Percentiles rank a stretch among this genome's conserved stretches.
Evolutionary conservation across 1,140 invertebrate species (phyloP).

Genomic region (Anagrus nilaparvatae): DNA sequence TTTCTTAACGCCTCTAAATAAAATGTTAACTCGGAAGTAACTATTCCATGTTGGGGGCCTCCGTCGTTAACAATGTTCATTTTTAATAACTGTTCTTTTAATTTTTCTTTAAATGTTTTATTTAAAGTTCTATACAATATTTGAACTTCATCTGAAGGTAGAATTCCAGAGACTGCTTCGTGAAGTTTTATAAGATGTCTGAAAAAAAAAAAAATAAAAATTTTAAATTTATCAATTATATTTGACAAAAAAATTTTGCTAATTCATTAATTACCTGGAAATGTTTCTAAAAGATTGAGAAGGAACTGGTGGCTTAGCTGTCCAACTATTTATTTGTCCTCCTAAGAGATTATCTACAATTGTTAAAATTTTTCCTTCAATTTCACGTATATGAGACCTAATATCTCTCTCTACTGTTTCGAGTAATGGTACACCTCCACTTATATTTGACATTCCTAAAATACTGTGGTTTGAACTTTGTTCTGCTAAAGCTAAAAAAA

Average conservation of each 20-base stretch:
- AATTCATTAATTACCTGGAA: conserved; percentile 49
- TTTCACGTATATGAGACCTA: conserved; percentile 79
- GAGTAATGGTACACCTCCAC: conserved; percentile 41
- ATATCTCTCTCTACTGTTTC: conserved; percentile 70
- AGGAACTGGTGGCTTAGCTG: conserved; percentile 89
- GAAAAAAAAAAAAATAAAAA: conserved; percentile 35
- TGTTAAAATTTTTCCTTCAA: conserved; percentile 80
- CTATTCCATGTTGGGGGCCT: conserved; percentile 90
- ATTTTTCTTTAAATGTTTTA: conserved; percentile 74
- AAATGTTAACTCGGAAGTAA: conserved; percentile 90
- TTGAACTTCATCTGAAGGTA: conserved; percentile 62
- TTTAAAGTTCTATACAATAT: conserved; percentile 77
- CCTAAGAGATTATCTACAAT: conserved; percentile 79
- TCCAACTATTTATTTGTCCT: conserved; percentile 72
- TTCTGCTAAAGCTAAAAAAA: conserved; percentile 28
- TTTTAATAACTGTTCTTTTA: conserved; percentile 71
- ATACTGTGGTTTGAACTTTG: conserved; percentile 30
- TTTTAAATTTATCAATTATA: no score
- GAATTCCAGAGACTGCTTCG: conserved; percentile 74
- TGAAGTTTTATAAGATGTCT: conserved; percentile 86
- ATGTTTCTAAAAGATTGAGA: conserved; percentile 86
- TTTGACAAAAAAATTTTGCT: conserved; percentile 2
- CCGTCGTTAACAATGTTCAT: conserved; percentile 91
- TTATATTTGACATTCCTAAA: conserved; percentile 25
- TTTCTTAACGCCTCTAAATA: conserved; percentile 87